Base-by-base conservation (phyloP, 2,888 invertebrate genomes). In the Hemistola chrysoprasaria region DNA sequence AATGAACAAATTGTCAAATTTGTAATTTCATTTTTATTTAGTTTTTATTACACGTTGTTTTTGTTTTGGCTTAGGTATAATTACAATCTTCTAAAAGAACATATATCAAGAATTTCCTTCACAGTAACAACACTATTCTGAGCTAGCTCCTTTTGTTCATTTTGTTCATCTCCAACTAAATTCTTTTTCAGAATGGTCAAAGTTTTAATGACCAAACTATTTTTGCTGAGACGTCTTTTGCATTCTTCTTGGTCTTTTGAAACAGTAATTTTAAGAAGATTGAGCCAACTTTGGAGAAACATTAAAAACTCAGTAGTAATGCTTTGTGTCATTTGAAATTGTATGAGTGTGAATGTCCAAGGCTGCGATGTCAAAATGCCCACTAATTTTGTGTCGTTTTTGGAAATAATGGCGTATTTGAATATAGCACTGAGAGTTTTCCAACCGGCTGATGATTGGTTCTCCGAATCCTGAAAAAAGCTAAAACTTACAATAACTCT, bases 311-410 rank as follows among this genome's bases (percentile, higher is more conserved):
- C 86, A 4, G 63, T 50, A 0, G 78, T 74, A 0, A 72, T 48
- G 3, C 65, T 70, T 31, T 84, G 80, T 5, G 81, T 70, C n/a
- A 85, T 48, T 70, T 86, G 85, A 49, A 84, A 88, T 37, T 79
- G 71, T 57, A 87, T 69, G 1, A 88, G 56, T 0, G 70, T 73
- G 52, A 81, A 77, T 0, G 83, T 86, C 87, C 87, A 87, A 0
- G 85, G 81, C 50, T 88, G 87, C 0, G 79, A 78, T 1, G 84
- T 83, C 0, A 87, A 59, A 1, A 62, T 71, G 1, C 77, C 73
- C 0, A 80, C 73, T 2, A 88, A 40, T 33, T 71, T 76, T 1
- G 75, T 56, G 35, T 87, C 86, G 38, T 77, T 78, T 52, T 76
- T 80, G 1, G 68, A 59, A 0, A 72, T 57, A 6, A 85, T 74